These are phyloP conservation scores for Nasonovia ribisnigri DNA, from an alignment of 2,888 invertebrate genomes.

Conservation along the genomic window DNA sequence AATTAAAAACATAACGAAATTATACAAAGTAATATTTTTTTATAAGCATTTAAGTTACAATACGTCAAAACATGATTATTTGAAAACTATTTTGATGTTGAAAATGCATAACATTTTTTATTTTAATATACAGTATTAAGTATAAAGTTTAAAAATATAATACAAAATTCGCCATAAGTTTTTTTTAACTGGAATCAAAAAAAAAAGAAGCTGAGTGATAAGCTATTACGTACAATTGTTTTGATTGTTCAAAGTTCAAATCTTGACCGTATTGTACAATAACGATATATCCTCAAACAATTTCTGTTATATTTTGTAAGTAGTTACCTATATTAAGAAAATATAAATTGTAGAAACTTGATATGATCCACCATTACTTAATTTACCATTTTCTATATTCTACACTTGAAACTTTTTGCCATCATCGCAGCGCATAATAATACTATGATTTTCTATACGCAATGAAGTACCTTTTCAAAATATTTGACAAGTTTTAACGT, in stretches of 20 bases:
- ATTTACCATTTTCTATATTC: too few species aligned
- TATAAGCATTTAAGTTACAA: too few species aligned
- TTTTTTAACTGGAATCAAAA: not conserved
- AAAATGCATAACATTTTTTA: not conserved
- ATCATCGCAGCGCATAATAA: not conserved
- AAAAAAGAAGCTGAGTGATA: not conserved
- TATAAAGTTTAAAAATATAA: not conserved
- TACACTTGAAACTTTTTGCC: not conserved
- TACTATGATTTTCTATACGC: not conserved
- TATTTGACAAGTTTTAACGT: not conserved
- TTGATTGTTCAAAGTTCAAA: not conserved
- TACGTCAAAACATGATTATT: not conserved
- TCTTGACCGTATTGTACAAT: not conserved
- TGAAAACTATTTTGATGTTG: not conserved
- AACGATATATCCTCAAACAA: not conserved
- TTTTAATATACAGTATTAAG: too few species aligned
- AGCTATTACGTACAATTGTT: not conserved
- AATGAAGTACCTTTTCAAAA: not conserved
- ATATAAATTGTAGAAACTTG: too few species aligned
- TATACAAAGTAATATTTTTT: not conserved
- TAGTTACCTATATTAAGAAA: not conserved
- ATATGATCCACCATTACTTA: too few species aligned
- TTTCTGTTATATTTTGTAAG: not conserved
- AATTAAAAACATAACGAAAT: not conserved
- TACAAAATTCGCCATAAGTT: not conserved